Evolutionary conservation across 2,797 vertebrate species (phyloP), one percentile per base, ranked within the genome.

Genomic region (Argentina silus): DNA sequence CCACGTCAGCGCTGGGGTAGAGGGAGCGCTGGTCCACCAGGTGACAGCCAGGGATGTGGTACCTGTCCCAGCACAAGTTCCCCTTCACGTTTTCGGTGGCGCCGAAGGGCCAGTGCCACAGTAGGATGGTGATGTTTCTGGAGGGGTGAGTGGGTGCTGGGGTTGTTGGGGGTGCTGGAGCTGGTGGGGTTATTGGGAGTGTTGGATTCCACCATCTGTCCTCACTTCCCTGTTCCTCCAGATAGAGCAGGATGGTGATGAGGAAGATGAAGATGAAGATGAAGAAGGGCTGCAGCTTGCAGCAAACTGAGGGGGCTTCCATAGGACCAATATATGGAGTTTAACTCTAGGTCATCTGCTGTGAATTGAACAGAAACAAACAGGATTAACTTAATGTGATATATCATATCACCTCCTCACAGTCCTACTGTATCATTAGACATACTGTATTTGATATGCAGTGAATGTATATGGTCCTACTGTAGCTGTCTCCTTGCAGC

Each of bases 51-150:
- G 82, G 0, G 42, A 96, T 87, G 4, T 61, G 50, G 0, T 94
- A 96, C 1, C 78, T 81, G 17, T 88, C 83, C 61, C 7, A 60
- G 43, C 97, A 98, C 6, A 94, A 44, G 0, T 97, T 83, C 0
- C 86, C 63, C 0, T 45, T 67, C 48, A 97, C 62, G 61, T 76
- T 83, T 0, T 83, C 78, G 0, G 87, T 11, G 0, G 0, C 48
- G 0, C 62, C n/a, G 0, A 94, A 96, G 1, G 98, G 98, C 96
- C 95, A 97, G 78, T 96, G 67, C 97, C 97, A 99, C 62, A 98
- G 67, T 61, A 99, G 91, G 71, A 98, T 75, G 15, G 88, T 91
- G 21, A 91, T 1, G 2, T 75, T 81, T 48, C 6, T 19, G 4
- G 57, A 47, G 4, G 9, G 4, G 44, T 47, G 3, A 0, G 55